Percentiles rank a stretch among this genome's conserved stretches.
phyloP scores from a whole-genome alignment of 2,797 vertebrate species.

The Antennarius maculatus region DNA sequence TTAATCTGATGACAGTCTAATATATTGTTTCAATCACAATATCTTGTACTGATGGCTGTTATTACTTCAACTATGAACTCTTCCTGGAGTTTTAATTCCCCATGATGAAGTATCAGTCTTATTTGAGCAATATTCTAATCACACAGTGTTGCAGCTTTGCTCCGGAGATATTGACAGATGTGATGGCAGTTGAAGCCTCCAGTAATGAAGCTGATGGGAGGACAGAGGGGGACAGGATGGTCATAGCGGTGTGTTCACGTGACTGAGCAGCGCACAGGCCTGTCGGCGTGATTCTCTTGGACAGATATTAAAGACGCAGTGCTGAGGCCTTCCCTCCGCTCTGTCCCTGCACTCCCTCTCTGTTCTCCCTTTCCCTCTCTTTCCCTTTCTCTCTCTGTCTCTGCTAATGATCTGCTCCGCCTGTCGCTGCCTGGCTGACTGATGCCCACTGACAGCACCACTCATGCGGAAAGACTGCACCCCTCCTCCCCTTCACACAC shows the following conservation, averaged over 20 bases:
- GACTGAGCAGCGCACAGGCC: constrained; percentile 55
- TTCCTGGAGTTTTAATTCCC: neutral
- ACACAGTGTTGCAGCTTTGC: constrained; percentile 8
- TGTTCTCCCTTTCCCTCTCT: constrained; percentile 28
- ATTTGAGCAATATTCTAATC: constrained; percentile 1
- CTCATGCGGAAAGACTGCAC: constrained; percentile 75
- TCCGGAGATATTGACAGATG: constrained; percentile 16
- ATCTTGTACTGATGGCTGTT: neutral
- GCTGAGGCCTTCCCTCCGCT: constrained; percentile 48
- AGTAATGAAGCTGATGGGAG: constrained; percentile 27
- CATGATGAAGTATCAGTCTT: neutral
- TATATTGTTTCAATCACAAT: neutral
- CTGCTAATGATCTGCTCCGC: constrained; percentile 73
- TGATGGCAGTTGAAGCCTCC: constrained; percentile 16
- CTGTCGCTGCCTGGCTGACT: constrained; percentile 73
- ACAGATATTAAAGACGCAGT: constrained; percentile 58
- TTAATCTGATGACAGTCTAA: neutral
- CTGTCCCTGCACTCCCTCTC: constrained; percentile 46
- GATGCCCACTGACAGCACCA: constrained; percentile 73
- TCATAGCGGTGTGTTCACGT: constrained; percentile 46
- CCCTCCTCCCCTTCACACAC: constrained; percentile 38
- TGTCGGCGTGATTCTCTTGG: constrained; percentile 53
- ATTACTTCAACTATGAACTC: neutral
- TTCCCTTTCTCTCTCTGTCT: constrained; percentile 55
- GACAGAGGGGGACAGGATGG: constrained; percentile 23